phyloP scores from a whole-genome alignment of 2,888 invertebrate species.

The Chymomyza procnemis region DNA sequence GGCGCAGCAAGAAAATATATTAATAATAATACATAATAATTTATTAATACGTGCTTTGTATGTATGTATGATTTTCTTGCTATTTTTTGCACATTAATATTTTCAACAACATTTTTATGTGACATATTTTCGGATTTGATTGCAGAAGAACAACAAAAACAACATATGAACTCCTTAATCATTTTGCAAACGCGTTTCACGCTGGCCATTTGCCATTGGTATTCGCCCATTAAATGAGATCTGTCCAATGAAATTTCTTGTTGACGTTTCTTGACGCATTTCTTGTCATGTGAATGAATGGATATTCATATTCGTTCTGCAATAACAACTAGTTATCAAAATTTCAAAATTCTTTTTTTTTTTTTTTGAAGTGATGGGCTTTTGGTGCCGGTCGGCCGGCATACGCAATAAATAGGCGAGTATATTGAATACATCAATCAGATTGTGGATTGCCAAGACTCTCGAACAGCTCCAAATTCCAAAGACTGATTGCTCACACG shows the following conservation, averaged over 20 bases:
- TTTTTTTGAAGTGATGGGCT: not conserved
- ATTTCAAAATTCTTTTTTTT: not conserved
- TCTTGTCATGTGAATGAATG: constrained; percentile 13
- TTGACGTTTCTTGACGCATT: constrained; percentile 5
- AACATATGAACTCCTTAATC: constrained; percentile 10
- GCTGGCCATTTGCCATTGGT: not conserved
- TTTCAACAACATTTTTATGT: constrained; percentile 49
- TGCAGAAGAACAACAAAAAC: constrained; percentile 24
- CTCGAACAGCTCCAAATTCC: not conserved
- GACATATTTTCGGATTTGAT: constrained; percentile 55
- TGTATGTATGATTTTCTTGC: constrained; percentile 4
- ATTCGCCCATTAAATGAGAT: not conserved
- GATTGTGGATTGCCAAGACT: not conserved
- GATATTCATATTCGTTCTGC: not conserved
- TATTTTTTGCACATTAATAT: constrained; percentile 46
- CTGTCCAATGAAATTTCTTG: not conserved
- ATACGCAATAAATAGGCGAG: constrained; percentile 2
- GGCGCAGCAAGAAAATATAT: constrained; percentile 22
- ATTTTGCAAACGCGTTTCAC: not conserved
- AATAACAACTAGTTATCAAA: not conserved
- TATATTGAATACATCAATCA: not conserved
- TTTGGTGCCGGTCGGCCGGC: not conserved
- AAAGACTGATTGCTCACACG: constrained; percentile 44
- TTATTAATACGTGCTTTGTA: constrained; percentile 8
- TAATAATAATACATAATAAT: constrained; percentile 34